A percentile compares a stretch with the other conserved stretches of the same genome.
phyloP scores from a whole-genome alignment of 2,888 invertebrate genomes.

The Harpalus rubripes region DNA sequence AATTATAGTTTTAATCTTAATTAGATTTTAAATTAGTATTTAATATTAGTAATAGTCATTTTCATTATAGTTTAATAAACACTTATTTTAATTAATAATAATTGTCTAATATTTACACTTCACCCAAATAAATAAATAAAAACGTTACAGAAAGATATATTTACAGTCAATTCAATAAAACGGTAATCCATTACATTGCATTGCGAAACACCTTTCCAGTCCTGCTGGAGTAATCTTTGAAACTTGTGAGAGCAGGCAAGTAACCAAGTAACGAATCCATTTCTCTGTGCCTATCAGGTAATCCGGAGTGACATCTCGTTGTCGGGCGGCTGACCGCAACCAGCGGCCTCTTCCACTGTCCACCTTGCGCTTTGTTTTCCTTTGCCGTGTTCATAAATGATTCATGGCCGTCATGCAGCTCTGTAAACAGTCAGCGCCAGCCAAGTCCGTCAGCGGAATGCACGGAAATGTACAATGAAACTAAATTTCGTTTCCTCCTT shows the following conservation, averaged over 20 bases:
- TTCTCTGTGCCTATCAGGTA: neutral
- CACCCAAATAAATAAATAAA: too few relatives aligned
- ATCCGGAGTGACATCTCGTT: constrained; percentile 1
- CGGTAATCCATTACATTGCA: too few relatives aligned
- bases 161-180: too few relatives aligned
- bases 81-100: too few relatives aligned
- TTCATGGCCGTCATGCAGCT: constrained; percentile 66
- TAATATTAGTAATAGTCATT: too few relatives aligned
- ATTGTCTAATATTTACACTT: too few relatives aligned
- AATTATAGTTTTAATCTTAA: too few relatives aligned
- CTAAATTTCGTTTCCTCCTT: constrained; percentile 67
- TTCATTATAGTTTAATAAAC: too few relatives aligned
- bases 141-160: too few relatives aligned
- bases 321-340: constrained; percentile 16
- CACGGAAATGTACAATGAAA: constrained; percentile 67
- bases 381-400: constrained; percentile 67
- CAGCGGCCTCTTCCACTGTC: neutral
- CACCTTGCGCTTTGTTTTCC: constrained; percentile 63
- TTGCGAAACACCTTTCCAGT: too few relatives aligned
- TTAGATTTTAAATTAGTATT: too few relatives aligned
- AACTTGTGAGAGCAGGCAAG: neutral
- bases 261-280: constrained; percentile 7
- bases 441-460: constrained; percentile 60
- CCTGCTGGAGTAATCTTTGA: neutral
- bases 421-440: constrained; percentile 43